phyloP scores from a whole-genome alignment of 2,797 vertebrate species.

The Falco columbarius region DNA sequence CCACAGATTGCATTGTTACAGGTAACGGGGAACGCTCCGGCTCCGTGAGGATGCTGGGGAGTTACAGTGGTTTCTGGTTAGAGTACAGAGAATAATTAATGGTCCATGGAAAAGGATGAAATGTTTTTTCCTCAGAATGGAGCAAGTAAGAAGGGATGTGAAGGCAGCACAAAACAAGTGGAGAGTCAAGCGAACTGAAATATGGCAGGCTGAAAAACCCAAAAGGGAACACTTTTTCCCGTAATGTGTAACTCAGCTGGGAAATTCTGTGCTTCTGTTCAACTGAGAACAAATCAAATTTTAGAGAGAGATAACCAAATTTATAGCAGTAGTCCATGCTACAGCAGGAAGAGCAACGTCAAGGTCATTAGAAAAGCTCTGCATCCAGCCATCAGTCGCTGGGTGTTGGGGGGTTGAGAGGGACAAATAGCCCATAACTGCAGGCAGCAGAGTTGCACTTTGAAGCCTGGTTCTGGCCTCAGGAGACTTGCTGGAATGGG shows the following conservation, averaged over 20 bases:
- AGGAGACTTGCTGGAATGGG: not conserved
- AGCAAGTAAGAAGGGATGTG: not conserved
- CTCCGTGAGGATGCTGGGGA: not conserved
- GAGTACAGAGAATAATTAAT: slow-evolving; percentile 31
- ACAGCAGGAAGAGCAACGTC: slow-evolving; percentile 20
- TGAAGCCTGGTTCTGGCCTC: not conserved
- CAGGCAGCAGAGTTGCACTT: not conserved
- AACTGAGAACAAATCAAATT: slow-evolving; percentile 61
- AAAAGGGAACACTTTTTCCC: slow-evolving; percentile 54
- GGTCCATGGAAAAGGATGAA: not conserved
- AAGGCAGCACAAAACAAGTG: slow-evolving; percentile 20
- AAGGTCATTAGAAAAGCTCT: slow-evolving; percentile 21
- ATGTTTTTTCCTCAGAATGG: not conserved
- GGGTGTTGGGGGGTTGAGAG: not conserved
- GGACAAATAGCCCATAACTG: not conserved
- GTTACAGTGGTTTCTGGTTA: not conserved
- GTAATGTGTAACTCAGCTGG: slow-evolving; percentile 59
- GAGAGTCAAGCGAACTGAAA: slow-evolving; percentile 41
- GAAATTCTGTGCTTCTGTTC: slow-evolving; percentile 57
- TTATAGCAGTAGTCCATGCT: slow-evolving; percentile 45
- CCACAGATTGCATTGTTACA: not conserved
- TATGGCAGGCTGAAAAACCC: slow-evolving; percentile 57
- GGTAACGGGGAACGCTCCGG: not conserved
- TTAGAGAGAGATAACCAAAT: slow-evolving; percentile 60
- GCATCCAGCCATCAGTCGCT: not conserved